Evolutionary conservation across 2,888 invertebrate genomes (phyloP).

Genomic region (Frankliniella fusca): DNA sequence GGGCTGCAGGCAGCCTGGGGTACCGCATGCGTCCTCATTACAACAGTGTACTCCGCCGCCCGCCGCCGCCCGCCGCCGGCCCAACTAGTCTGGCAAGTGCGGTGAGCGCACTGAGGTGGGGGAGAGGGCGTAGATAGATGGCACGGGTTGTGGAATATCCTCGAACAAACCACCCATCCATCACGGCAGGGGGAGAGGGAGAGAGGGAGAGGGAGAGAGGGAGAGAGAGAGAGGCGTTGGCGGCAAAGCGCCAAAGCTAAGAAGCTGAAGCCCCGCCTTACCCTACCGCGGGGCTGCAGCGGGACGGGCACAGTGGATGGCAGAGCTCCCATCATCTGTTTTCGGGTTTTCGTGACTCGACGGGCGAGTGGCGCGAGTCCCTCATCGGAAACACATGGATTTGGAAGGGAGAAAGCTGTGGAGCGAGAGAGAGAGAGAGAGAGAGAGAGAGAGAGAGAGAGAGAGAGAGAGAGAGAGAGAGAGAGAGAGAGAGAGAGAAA

Average conservation of each 20-base stretch:
- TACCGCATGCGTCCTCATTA: too few relatives aligned
- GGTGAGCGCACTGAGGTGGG: too few relatives aligned
- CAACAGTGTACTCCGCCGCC: too few relatives aligned
- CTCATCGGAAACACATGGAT: slow-evolving; percentile 22
- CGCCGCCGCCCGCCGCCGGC: too few relatives aligned
- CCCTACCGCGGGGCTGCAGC: not conserved
- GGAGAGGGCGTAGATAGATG: not conserved
- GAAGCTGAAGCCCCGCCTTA: not conserved
- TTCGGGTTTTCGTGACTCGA: slow-evolving; percentile 14
- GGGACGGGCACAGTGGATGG: not conserved
- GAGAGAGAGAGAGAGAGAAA: not conserved
- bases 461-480: not conserved
- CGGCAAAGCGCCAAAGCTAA: not conserved
- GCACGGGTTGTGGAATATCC: slow-evolving; percentile 13
- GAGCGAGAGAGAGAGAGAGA: not conserved
- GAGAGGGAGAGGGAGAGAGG: too few relatives aligned
- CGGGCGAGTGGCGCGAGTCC: not conserved
- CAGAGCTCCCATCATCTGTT: not conserved
- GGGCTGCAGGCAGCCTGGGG: not conserved
- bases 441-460: not conserved
- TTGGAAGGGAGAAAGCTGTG: not conserved
- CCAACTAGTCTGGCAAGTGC: too few relatives aligned
- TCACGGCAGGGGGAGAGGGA: not conserved
- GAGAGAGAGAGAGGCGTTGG: too few relatives aligned
- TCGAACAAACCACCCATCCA: slow-evolving; percentile 22